A percentile compares a stretch with the other conserved stretches of the same genome.
These are phyloP conservation scores for Platycnemis pennipes DNA, from an alignment of 2,888 invertebrate species.

Conservation along the genomic window DNA sequence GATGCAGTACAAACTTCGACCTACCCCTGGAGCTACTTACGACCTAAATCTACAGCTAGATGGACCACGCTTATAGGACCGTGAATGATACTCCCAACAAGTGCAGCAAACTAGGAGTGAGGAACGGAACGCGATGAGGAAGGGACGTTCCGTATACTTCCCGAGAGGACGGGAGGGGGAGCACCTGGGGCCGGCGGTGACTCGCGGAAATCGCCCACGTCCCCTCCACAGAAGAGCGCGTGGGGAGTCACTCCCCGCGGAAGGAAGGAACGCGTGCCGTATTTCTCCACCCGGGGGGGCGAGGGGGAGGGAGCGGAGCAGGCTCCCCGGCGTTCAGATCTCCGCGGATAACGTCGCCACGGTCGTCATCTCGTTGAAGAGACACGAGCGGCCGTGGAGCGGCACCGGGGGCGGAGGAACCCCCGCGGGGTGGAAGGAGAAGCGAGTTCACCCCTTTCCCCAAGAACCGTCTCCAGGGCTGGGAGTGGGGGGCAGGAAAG, in stretches of 20 bases:
- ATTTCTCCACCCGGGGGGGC: background rate
- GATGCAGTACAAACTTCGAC: too few relatives aligned
- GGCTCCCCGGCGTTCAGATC: background rate
- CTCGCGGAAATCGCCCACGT: background rate
- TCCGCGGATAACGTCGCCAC: conserved; percentile 35
- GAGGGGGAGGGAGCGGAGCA: background rate
- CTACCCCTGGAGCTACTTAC: too few relatives aligned
- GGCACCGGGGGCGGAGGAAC: background rate
- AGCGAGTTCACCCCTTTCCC: background rate
- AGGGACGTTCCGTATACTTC: too few relatives aligned
- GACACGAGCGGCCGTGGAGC: background rate
- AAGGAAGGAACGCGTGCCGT: background rate
- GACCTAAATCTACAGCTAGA: too few relatives aligned
- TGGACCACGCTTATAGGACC: too few relatives aligned
- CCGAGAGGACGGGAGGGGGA: background rate
- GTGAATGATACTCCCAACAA: too few relatives aligned
- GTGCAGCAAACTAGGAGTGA: too few relatives aligned
- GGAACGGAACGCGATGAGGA: background rate
- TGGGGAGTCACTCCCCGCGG: background rate
- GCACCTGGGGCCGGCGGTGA: conserved; percentile 5
- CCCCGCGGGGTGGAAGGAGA: background rate
- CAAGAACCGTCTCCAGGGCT: too few relatives aligned
- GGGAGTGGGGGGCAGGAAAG: too few relatives aligned
- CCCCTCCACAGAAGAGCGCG: background rate
- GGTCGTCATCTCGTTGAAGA: conserved; percentile 27